Evolutionary conservation across 2,888 invertebrate genomes (phyloP).

Genomic region (Parascotia fuliginaria): DNA sequence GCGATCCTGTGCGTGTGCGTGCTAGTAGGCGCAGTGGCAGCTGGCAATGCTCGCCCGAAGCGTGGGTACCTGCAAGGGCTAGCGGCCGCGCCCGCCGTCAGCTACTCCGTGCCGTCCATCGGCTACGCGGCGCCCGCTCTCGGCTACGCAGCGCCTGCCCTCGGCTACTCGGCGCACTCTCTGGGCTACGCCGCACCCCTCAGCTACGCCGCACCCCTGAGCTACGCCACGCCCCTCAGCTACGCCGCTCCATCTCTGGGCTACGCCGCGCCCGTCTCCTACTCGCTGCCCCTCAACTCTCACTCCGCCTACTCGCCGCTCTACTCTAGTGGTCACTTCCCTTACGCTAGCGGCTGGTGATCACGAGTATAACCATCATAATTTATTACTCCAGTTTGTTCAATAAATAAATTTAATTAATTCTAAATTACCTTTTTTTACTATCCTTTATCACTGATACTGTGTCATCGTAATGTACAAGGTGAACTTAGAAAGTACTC

Average conservation of each 20-base stretch:
- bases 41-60: conserved; percentile 3
- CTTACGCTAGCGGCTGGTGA: background rate
- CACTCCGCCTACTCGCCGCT: background rate
- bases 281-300: conserved; percentile 12
- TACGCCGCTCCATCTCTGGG: background rate
- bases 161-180: conserved; percentile 14
- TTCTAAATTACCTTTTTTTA: no score
- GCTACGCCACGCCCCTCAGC: conserved; percentile 17
- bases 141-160: conserved; percentile 4
- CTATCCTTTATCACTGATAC: no score
- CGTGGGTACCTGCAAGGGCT: conserved; percentile 10
- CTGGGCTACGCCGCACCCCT: conserved; percentile 10
- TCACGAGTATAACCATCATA: no score
- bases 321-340: background rate
- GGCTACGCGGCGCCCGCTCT: background rate
- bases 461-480: no score
- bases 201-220: background rate
- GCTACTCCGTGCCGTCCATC: background rate
- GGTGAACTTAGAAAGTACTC: no score
- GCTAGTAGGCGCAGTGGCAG: conserved; percentile 2
- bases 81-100: background rate
- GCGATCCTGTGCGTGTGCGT: conserved; percentile 3
- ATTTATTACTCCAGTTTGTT: no score
- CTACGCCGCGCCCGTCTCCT: conserved; percentile 1
- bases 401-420: no score